Conservation (phyloP, 2,888 invertebrate species). For the Lamproptera curius region DNA sequence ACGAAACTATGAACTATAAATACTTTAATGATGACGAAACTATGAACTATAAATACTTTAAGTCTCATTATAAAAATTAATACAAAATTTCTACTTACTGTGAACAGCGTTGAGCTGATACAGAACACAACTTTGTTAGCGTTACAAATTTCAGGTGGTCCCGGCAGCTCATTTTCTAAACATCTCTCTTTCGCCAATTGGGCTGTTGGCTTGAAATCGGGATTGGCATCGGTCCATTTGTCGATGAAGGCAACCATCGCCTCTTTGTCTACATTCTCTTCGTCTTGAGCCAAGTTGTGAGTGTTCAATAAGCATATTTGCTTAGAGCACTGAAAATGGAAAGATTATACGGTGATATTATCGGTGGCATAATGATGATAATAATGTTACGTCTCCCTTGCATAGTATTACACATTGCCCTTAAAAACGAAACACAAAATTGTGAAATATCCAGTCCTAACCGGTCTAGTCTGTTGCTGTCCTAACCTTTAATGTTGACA, state of each 20-base stretch:
- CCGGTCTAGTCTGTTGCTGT: too few relatives aligned
- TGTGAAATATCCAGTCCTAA: too few relatives aligned
- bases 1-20: too few relatives aligned
- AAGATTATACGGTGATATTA: not conserved
- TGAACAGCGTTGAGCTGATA: constrained; percentile 36
- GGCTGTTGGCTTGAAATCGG: constrained; percentile 38
- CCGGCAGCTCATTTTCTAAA: constrained; percentile 35
- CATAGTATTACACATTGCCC: not conserved
- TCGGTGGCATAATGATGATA: not conserved
- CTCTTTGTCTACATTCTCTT: constrained; percentile 39
- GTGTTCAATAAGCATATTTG: constrained; percentile 48
- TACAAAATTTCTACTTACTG: constrained; percentile 33
- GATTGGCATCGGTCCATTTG: constrained; percentile 37
- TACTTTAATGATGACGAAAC: too few relatives aligned
- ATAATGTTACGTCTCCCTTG: not conserved
- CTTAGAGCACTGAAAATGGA: constrained; percentile 47
- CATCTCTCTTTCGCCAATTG: constrained; percentile 41
- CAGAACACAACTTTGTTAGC: constrained; percentile 49
- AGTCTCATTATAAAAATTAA: not conserved
- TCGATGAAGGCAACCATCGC: constrained; percentile 38
- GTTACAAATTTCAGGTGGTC: constrained; percentile 46
- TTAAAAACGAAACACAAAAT: too few relatives aligned
- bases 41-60: too few relatives aligned
- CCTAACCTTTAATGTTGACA: too few relatives aligned
- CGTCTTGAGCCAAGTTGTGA: constrained; percentile 40